A percentile compares a stretch with the other conserved stretches of the same genome.
Conservation (phyloP, 2,113 vertebrate genomes). For the Notothenia coriiceps region DNA sequence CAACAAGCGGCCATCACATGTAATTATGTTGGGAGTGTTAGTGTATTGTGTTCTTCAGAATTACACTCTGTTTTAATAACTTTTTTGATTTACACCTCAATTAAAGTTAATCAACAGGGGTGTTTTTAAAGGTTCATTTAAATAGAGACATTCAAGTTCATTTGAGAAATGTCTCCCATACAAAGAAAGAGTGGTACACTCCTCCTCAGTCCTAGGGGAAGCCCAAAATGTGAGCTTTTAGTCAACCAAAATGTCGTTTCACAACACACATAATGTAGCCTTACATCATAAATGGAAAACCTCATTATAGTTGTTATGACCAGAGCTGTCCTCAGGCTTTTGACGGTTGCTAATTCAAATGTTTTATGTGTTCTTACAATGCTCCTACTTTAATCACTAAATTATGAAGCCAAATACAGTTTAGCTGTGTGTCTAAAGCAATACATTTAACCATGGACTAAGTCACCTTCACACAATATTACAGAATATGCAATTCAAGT, state of each 20-base stretch:
- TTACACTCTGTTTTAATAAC: too few relatives aligned
- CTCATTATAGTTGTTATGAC: conserved; percentile 29
- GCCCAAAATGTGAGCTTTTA: neutral
- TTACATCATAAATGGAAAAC: conserved; percentile 28
- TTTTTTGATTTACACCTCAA: neutral
- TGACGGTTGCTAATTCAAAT: conserved; percentile 5
- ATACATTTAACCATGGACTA: neutral
- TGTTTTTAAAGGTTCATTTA: neutral
- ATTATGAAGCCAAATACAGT: neutral
- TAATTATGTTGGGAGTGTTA: too few relatives aligned
- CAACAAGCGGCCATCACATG: neutral
- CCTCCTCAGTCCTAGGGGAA: neutral
- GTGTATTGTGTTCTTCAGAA: too few relatives aligned
- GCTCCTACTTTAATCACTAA: conserved; percentile 20
- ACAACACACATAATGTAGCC: conserved; percentile 8
- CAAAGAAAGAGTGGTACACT: neutral
- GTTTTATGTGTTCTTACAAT: conserved; percentile 20
- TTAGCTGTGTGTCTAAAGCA: conserved; percentile 9
- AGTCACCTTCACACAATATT: neutral
- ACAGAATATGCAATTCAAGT: neutral
- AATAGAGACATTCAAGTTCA: conserved; percentile 17
- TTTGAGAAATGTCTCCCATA: neutral
- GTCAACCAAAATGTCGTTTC: conserved; percentile 4
- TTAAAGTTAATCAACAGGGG: neutral
- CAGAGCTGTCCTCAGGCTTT: conserved; percentile 16